Evolutionary conservation across 2,113 vertebrate species (phyloP).

Genomic region (Canis aureus): DNA sequence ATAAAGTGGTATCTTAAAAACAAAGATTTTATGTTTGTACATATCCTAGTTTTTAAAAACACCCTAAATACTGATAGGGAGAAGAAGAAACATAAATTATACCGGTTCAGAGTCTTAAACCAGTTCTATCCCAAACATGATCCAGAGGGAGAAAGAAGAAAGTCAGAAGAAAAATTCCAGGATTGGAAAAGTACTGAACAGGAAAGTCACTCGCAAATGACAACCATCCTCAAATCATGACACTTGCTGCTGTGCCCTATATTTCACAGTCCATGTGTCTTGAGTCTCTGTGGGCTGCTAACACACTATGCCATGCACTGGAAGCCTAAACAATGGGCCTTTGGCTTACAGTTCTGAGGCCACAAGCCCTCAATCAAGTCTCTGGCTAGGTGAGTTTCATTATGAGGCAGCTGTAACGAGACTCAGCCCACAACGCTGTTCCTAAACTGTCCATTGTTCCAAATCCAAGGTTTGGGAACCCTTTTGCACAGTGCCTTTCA

Average conservation of each 20-base stretch:
- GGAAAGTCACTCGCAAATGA: not conserved
- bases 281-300: not conserved
- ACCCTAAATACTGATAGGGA: not conserved
- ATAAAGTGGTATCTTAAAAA: not conserved
- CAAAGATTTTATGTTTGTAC: not conserved
- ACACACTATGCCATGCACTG: not conserved
- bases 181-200: not conserved
- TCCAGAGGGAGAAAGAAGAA: not conserved
- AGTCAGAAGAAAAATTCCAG: not conserved
- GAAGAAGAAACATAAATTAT: not conserved
- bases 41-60: not conserved
- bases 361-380: not conserved
- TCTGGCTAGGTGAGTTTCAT: not conserved
- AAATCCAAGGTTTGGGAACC: not conserved
- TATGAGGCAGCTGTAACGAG: not conserved
- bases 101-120: not conserved
- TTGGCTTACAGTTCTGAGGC: not conserved
- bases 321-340: too few relatives aligned
- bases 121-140: not conserved
- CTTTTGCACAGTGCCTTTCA: not conserved
- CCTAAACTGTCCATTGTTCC: not conserved
- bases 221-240: not conserved
- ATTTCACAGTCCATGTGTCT: not conserved
- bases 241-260: rapidly evolving
- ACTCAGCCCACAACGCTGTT: not conserved